These are phyloP conservation scores for Leptonema lineaticorne DNA, from an alignment of 1,140 invertebrate genomes.

Conservation along the genomic window DNA sequence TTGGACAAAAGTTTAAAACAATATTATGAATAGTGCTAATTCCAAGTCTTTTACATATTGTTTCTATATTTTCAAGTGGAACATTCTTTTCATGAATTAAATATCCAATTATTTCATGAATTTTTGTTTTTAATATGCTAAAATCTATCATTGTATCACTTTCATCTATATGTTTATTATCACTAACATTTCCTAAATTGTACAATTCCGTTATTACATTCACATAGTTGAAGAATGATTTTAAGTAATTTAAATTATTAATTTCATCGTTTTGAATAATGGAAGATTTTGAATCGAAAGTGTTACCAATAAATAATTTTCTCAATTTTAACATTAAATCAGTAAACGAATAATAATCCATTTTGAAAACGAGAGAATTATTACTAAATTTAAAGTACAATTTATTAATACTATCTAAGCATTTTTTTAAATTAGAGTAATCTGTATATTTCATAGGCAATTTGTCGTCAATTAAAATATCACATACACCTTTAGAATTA, in stretches of 20 bases:
- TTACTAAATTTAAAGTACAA: neutral
- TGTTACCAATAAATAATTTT: slow-evolving; percentile 11
- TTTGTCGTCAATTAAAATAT: slow-evolving; percentile 50
- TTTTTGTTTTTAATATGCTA: slow-evolving; percentile 48
- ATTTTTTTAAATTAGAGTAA: slow-evolving; percentile 38
- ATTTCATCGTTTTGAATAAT: slow-evolving; percentile 46
- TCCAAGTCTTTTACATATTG: slow-evolving; percentile 54
- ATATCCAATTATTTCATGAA: slow-evolving; percentile 53
- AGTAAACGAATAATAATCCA: neutral
- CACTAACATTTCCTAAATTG: slow-evolving; percentile 40
- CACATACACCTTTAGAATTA: slow-evolving; percentile 47
- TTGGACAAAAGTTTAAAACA: slow-evolving; percentile 54
- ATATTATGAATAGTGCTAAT: slow-evolving; percentile 55
- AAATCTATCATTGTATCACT: slow-evolving; percentile 44
- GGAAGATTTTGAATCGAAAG: neutral
- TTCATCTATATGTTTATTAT: no score
- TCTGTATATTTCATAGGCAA: slow-evolving; percentile 54
- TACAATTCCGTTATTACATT: slow-evolving; percentile 51
- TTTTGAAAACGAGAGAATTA: neutral
- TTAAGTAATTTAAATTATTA: slow-evolving; percentile 49
- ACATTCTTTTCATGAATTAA: slow-evolving; percentile 54
- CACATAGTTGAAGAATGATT: slow-evolving; percentile 54
- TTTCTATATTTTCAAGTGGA: slow-evolving; percentile 50
- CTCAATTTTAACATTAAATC: neutral
- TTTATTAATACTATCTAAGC: neutral